Conservation (phyloP, 2,888 invertebrate genomes). For the Petrolisthes manimaculis region DNA sequence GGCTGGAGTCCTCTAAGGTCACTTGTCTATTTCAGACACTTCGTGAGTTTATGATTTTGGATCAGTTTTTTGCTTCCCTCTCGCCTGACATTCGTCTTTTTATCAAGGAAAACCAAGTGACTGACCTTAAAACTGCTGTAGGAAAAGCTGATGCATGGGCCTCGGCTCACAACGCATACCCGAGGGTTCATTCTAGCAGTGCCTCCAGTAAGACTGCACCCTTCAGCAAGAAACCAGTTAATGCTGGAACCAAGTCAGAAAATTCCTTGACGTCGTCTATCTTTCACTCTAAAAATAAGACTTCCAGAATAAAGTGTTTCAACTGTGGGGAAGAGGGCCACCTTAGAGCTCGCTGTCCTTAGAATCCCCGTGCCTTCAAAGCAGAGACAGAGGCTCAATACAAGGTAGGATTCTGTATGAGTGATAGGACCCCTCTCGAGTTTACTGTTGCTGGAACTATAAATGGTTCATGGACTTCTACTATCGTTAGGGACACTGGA, state of each 20-base stretch:
- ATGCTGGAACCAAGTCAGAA: too few relatives aligned
- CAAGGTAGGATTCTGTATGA: slow-evolving; percentile 1
- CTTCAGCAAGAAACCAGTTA: not conserved
- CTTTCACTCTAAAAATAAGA: not conserved
- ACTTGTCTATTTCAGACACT: not conserved
- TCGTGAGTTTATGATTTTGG: slow-evolving; percentile 3
- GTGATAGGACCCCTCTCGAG: slow-evolving; percentile 6
- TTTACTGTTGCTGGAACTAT: slow-evolving; percentile 8
- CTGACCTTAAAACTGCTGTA: not conserved
- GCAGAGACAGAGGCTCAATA: not conserved
- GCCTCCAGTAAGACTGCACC: not conserved
- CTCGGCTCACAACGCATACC: slow-evolving; percentile 23
- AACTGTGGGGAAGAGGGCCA: slow-evolving; percentile 27
- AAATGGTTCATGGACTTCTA: slow-evolving; percentile 1
- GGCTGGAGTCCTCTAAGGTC: not conserved
- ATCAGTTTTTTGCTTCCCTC: slow-evolving; percentile 24
- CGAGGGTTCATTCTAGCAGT: not conserved
- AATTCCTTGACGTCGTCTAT: too few relatives aligned
- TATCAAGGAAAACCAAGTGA: slow-evolving; percentile 22
- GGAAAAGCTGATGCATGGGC: slow-evolving; percentile 18
- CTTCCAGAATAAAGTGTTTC: not conserved
- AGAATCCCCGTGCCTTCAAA: slow-evolving; percentile 12
- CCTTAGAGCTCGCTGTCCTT: not conserved
- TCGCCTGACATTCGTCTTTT: not conserved
- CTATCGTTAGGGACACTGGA: not conserved